These are phyloP conservation scores for Eilema depressum DNA, from an alignment of 2,888 invertebrate genomes.

Conservation along the genomic window DNA sequence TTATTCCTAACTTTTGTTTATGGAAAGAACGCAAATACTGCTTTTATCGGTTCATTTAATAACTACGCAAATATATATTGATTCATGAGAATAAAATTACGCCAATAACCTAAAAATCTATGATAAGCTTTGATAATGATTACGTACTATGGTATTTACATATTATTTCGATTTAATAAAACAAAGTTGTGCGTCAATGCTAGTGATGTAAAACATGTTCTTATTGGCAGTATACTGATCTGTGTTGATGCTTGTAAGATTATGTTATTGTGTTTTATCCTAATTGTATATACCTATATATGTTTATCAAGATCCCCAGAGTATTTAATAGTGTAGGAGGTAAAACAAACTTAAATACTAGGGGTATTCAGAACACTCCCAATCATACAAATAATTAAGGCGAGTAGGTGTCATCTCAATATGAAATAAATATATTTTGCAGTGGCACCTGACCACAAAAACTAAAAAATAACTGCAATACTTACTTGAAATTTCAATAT, in stretches of 20 bases:
- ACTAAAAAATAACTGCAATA: too few relatives aligned
- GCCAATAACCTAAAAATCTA: background rate
- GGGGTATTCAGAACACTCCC: background rate
- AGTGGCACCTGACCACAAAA: too few relatives aligned
- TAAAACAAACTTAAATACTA: too few relatives aligned
- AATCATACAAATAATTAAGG: background rate
- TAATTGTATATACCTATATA: too few relatives aligned
- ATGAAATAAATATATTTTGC: too few relatives aligned
- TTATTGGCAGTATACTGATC: background rate
- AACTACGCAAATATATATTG: slow-evolving; percentile 8
- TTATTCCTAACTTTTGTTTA: slow-evolving; percentile 9
- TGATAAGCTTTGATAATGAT: slow-evolving; percentile 1
- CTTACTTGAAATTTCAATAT: too few relatives aligned
- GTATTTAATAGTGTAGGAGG: too few relatives aligned
- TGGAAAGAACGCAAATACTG: slow-evolving; percentile 5
- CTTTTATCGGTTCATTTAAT: slow-evolving; percentile 8
- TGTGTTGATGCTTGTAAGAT: background rate
- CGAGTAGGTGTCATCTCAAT: too few relatives aligned
- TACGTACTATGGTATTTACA: background rate
- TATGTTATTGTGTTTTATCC: background rate
- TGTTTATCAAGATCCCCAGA: too few relatives aligned
- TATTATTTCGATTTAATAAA: background rate
- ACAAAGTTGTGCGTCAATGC: background rate
- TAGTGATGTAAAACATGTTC: background rate
- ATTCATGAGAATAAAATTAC: slow-evolving; percentile 1